Evolutionary conservation across 2,113 vertebrate genomes (phyloP).

Genomic region (Egretta garzetta): DNA sequence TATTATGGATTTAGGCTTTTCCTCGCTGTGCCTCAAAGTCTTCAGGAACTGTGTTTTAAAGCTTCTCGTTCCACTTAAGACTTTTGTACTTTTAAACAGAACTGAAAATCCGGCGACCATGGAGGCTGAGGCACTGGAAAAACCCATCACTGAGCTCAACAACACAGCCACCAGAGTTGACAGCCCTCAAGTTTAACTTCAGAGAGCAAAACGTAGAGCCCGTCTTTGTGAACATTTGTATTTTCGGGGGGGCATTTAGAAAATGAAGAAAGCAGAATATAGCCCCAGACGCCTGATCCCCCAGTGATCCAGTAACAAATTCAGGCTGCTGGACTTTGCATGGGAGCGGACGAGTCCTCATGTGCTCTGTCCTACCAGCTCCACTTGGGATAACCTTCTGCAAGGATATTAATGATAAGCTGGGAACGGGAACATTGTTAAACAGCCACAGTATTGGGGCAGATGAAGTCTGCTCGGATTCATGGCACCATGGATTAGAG

Average conservation of each 20-base stretch:
- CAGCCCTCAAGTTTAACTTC: background rate
- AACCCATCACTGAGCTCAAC: background rate
- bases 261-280: background rate
- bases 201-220: background rate
- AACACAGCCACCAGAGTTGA: background rate
- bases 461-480: background rate
- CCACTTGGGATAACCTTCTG: background rate
- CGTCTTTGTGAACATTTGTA: background rate
- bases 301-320: accelerated
- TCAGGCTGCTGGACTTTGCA: background rate
- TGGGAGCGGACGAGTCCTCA: accelerated
- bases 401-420: background rate
- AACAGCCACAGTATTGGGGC: background rate
- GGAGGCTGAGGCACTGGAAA: background rate
- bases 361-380: background rate
- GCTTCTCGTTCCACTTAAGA: background rate
- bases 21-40: background rate
- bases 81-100: background rate
- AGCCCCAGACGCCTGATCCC: background rate
- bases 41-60: background rate
- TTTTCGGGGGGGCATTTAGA: background rate
- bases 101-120: background rate
- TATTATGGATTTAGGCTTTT: background rate
- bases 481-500: background rate
- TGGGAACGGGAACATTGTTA: background rate